Evolutionary conservation across 2,113 vertebrate genomes (phyloP).

Genomic region (Dipodomys ordii): DNA sequence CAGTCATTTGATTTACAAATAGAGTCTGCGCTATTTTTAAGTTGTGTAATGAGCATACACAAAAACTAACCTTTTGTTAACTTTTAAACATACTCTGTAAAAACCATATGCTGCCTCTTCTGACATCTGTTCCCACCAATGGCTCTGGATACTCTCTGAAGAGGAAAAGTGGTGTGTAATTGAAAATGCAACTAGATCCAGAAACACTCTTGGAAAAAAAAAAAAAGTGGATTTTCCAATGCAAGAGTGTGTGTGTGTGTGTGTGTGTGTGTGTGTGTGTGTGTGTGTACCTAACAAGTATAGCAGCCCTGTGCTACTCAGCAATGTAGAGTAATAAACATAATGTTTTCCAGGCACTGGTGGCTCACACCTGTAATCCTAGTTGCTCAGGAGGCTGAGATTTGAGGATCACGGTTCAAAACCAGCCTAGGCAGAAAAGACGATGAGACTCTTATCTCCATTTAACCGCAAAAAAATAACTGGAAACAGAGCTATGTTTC

Average conservation of each 20-base stretch:
- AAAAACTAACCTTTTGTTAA: slow-evolving; percentile 75
- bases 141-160: not conserved
- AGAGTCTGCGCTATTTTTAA: slow-evolving; percentile 78
- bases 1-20: slow-evolving; percentile 74
- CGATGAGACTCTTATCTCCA: too few species aligned
- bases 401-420: too few species aligned
- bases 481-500: too few species aligned
- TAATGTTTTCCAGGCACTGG: not conserved
- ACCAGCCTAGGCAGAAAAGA: too few species aligned
- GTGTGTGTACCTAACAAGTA: too few species aligned
- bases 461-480: too few species aligned
- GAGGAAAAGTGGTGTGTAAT: slow-evolving; percentile 30
- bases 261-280: too few species aligned
- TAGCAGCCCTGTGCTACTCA: not conserved
- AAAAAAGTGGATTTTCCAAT: not conserved
- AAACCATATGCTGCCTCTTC: slow-evolving; percentile 64
- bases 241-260: too few species aligned
- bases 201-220: slow-evolving; percentile 28
- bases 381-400: too few species aligned
- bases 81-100: slow-evolving; percentile 72
- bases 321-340: not conserved
- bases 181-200: slow-evolving; percentile 59
- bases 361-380: too few species aligned
- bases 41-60: slow-evolving; percentile 74
- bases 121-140: slow-evolving; percentile 56